Percentiles rank a stretch among this genome's conserved stretches.
Evolutionary conservation across 2,888 invertebrate genomes (phyloP).

Genomic region (Heliconius hortense): DNA sequence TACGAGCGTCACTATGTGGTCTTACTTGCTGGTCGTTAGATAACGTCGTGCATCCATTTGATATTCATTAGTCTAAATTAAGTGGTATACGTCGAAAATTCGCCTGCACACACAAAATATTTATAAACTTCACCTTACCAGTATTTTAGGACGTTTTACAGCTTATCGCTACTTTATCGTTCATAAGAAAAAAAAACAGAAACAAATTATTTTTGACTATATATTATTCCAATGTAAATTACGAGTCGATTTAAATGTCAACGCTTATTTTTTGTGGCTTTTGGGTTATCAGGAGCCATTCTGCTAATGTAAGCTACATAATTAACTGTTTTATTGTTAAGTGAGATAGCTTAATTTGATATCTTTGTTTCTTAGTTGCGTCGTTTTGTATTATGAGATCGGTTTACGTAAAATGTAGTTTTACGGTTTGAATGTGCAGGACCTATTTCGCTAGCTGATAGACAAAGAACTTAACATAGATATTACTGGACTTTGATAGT

Average conservation of each 20-base stretch:
- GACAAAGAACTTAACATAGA: too few species aligned
- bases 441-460: too few species aligned
- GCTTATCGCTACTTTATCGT: constrained; percentile 43
- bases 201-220: constrained; percentile 41
- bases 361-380: constrained; percentile 56
- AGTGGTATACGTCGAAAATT: constrained; percentile 80
- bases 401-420: constrained; percentile 21
- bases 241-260: constrained; percentile 58
- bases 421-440: background rate
- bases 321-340: constrained; percentile 68
- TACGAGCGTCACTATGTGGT: constrained; percentile 32
- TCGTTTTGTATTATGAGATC: constrained; percentile 57
- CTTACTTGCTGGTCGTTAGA: constrained; percentile 52
- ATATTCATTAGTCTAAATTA: constrained; percentile 80
- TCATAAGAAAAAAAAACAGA: constrained; percentile 35
- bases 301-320: constrained; percentile 73
- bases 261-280: constrained; percentile 55
- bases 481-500: too few species aligned
- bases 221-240: constrained; percentile 39
- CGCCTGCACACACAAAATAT: constrained; percentile 69
- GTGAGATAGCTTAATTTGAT: constrained; percentile 72
- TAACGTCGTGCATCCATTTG: constrained; percentile 70
- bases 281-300: constrained; percentile 65
- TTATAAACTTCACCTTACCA: constrained; percentile 67
- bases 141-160: constrained; percentile 58